Percentiles rank a stretch among this genome's conserved stretches.
phyloP scores from a whole-genome alignment of 92 coral and sea anemone genomes.

The Epizoanthus fatuus region DNA sequence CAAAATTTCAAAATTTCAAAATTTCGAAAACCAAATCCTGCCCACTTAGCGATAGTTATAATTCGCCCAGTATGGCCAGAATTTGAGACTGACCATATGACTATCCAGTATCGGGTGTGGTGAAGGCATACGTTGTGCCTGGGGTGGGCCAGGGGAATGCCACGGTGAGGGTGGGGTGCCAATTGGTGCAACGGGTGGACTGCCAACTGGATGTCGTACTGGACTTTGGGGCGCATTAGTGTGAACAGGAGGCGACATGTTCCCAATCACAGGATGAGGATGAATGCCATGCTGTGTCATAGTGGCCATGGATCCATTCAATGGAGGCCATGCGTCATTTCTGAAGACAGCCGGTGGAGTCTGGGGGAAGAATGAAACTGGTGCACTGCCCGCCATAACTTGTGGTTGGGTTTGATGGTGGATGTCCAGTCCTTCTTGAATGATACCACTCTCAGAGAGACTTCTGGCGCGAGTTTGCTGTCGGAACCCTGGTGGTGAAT shows the following conservation, averaged over 20 bases:
- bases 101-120: constrained; percentile 56
- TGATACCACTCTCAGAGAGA: constrained; percentile 21
- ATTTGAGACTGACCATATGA: constrained; percentile 82
- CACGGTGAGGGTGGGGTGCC: constrained; percentile 35
- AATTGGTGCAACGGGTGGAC: constrained; percentile 19
- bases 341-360: constrained; percentile 27
- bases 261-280: not conserved
- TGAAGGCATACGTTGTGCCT: constrained; percentile 12
- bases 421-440: not conserved
- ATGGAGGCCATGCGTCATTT: constrained; percentile 20
- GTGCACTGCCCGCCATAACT: constrained; percentile 33
- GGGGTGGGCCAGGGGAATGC: constrained; percentile 10
- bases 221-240: not conserved
- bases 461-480: constrained; percentile 18
- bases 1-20: too few relatives aligned
- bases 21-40: not conserved
- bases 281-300: not conserved
- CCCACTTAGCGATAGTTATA: not conserved
- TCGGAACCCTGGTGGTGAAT: constrained; percentile 20
- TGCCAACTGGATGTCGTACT: not conserved
- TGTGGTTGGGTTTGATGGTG: constrained; percentile 9
- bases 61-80: constrained; percentile 36
- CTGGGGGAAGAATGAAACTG: constrained; percentile 21
- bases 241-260: not conserved
- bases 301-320: not conserved